Evolutionary conservation across 2,113 vertebrate species (phyloP).

Genomic region (Phrynosoma blainvillii): DNA sequence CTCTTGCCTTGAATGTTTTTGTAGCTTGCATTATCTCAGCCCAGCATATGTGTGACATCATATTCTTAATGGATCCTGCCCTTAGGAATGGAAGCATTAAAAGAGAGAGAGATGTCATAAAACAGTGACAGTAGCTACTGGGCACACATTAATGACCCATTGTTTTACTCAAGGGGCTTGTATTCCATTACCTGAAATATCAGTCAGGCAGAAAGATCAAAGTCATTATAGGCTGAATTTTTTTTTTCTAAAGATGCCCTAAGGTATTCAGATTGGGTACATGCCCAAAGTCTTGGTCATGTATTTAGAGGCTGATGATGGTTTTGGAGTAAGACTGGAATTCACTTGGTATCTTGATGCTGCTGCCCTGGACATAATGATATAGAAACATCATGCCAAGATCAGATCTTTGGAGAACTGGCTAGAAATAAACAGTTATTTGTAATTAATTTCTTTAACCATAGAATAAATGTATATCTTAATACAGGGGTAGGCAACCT

Average conservation of each 20-base stretch:
- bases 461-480: too few species aligned
- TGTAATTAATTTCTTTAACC: too few species aligned
- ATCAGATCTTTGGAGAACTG: neutral
- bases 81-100: neutral
- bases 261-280: neutral
- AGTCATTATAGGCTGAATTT: neutral
- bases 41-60: neutral
- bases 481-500: too few species aligned
- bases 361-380: neutral
- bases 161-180: neutral
- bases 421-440: too few species aligned
- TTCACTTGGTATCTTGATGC: neutral
- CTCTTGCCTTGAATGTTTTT: slow-evolving; percentile 14
- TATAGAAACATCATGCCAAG: neutral
- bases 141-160: neutral
- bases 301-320: neutral
- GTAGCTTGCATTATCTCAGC: neutral
- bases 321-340: neutral
- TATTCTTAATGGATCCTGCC: slow-evolving; percentile 1
- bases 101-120: neutral
- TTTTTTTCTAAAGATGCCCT: neutral
- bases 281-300: neutral
- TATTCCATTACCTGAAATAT: slow-evolving; percentile 4
- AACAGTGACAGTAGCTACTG: slow-evolving; percentile 4
- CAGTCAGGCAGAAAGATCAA: slow-evolving; percentile 25